These are phyloP conservation scores for Fratercula arctica DNA, from an alignment of 2,797 vertebrate species.

Conservation along the genomic window DNA sequence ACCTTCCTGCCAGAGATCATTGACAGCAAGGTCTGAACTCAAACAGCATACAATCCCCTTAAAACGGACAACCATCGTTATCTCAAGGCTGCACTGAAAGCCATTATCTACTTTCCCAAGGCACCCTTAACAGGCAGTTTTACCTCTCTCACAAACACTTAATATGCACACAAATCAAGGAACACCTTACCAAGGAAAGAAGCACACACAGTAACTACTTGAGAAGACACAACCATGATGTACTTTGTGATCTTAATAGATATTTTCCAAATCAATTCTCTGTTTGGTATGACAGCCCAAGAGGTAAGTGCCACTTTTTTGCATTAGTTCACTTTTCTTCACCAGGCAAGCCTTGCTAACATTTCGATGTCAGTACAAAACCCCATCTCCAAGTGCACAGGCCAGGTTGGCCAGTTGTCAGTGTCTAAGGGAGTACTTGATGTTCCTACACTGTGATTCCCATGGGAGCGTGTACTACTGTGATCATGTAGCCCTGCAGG, in stretches of 20 bases:
- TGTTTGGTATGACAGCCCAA: neutral
- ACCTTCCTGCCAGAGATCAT: neutral
- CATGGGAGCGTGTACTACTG: fast-evolving
- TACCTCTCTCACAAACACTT: neutral
- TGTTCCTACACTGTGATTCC: neutral
- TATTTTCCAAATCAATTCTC: neutral
- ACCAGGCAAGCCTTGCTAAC: neutral
- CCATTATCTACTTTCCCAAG: neutral
- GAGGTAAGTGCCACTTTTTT: neutral
- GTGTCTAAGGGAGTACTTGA: neutral
- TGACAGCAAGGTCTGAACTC: neutral
- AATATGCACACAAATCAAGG: neutral
- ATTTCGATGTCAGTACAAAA: neutral
- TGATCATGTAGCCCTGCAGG: neutral
- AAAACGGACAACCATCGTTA: neutral
- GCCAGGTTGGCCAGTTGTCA: neutral
- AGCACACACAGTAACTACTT: neutral
- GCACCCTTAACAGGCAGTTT: neutral
- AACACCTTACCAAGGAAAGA: neutral
- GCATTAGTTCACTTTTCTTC: neutral
- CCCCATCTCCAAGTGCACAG: neutral
- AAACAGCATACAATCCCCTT: neutral
- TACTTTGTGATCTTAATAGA: neutral
- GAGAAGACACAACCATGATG: neutral
- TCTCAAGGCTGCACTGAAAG: neutral